These are phyloP conservation scores for Hiodon alosoides DNA, from an alignment of 2,113 vertebrate genomes.

Conservation along the genomic window DNA sequence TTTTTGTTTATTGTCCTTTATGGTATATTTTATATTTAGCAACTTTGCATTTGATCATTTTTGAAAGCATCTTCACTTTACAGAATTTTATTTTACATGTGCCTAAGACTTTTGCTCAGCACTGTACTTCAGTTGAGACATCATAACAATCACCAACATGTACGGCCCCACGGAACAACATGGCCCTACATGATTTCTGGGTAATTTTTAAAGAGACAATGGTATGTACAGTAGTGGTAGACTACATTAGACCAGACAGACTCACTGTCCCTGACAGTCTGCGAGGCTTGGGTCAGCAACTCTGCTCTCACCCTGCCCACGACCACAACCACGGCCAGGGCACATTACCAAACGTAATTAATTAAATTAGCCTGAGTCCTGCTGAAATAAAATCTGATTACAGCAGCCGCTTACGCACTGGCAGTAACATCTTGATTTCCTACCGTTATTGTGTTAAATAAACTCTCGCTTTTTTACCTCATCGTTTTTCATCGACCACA, in stretches of 20 bases:
- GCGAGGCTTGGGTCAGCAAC: neutral
- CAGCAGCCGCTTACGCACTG: neutral
- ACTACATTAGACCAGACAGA: neutral
- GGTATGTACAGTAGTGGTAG: neutral
- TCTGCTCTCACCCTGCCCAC: too few species aligned
- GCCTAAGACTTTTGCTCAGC: too few species aligned
- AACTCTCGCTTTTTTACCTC: neutral
- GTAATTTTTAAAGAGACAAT: neutral
- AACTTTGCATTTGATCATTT: too few species aligned
- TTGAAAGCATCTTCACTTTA: too few species aligned
- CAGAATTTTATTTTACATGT: too few species aligned
- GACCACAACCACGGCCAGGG: neutral
- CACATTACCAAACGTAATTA: constrained; percentile 1
- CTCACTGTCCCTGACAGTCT: neutral
- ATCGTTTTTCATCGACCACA: too few species aligned
- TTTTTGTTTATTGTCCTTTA: too few species aligned
- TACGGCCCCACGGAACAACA: too few species aligned
- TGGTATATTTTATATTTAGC: too few species aligned
- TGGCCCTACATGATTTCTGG: too few species aligned
- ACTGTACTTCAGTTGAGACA: too few species aligned
- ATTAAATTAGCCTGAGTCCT: constrained; percentile 7
- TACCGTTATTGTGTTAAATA: neutral
- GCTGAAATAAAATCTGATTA: constrained; percentile 6
- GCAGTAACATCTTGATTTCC: neutral
- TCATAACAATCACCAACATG: too few species aligned